Conservation (phyloP, 2,797 vertebrate genomes). For the Denticeps clupeoides region DNA sequence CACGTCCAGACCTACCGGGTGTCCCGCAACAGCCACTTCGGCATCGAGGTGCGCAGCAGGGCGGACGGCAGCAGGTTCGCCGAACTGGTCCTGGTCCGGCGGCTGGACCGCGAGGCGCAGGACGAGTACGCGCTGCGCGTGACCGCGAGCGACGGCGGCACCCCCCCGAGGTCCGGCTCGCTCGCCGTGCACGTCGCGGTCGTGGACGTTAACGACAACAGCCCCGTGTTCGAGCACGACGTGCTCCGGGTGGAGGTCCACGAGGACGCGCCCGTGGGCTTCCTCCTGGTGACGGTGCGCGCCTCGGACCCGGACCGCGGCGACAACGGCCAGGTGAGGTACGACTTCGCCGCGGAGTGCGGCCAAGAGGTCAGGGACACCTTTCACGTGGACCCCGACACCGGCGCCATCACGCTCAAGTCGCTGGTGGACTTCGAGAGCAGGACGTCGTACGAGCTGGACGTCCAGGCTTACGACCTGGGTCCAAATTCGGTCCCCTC, state of each 20-base stretch:
- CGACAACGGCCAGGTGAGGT: conserved; percentile 58
- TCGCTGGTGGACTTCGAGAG: conserved; percentile 55
- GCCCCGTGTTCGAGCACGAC: conserved; percentile 57
- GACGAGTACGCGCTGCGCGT: conserved; percentile 52
- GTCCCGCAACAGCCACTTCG: conserved; percentile 47
- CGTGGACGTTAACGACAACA: conserved; percentile 70
- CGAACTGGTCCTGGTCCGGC: conserved; percentile 50
- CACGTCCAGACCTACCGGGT: conserved; percentile 62
- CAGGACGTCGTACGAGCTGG: conserved; percentile 48
- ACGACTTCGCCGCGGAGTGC: conserved; percentile 44
- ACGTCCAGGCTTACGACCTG: conserved; percentile 47
- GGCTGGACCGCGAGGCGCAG: conserved; percentile 59
- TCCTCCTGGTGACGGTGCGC: conserved; percentile 54
- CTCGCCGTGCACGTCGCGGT: conserved; percentile 52
- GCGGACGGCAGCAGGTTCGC: conserved; percentile 56
- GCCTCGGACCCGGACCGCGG: conserved; percentile 64
- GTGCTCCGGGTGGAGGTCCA: conserved; percentile 54
- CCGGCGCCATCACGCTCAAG: conserved; percentile 55
- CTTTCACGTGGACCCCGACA: conserved; percentile 54
- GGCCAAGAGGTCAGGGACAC: conserved; percentile 42
- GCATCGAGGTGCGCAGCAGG: conserved; percentile 41
- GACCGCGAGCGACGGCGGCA: conserved; percentile 57
- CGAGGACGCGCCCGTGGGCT: conserved; percentile 58
- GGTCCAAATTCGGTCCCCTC: conserved; percentile 48
- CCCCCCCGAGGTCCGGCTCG: conserved; percentile 50